phyloP scores from a whole-genome alignment of 2,888 invertebrate genomes.

The Pollenia griseotomentosa region DNA sequence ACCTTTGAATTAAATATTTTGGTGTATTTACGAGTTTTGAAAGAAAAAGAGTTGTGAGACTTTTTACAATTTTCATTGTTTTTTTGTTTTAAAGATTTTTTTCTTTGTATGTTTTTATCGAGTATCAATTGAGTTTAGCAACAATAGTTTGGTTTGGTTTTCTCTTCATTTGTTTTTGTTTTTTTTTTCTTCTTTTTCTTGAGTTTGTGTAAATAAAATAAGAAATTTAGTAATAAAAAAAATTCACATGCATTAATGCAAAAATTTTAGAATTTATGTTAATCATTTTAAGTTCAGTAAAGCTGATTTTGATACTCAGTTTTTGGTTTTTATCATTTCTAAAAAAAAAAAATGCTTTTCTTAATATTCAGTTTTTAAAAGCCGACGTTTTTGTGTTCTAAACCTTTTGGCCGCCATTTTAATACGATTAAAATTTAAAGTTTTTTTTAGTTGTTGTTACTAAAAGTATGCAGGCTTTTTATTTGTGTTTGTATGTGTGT shows the following conservation, averaged over 20 bases:
- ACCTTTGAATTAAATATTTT: constrained; percentile 36
- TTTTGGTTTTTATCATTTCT: constrained; percentile 16
- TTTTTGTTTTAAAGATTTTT: constrained; percentile 11
- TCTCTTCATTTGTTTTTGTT: not conserved
- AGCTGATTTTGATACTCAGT: constrained; percentile 70
- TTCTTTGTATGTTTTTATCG: constrained; percentile 7
- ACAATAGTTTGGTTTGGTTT: constrained; percentile 42
- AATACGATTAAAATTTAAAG: not conserved
- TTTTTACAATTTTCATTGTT: constrained; percentile 33
- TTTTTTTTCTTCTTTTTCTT: constrained; percentile 24
- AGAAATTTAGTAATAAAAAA: constrained; percentile 58
- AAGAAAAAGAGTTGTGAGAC: not conserved
- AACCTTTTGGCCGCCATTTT: not conserved
- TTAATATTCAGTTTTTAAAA: constrained; percentile 31
- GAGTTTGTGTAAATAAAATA: constrained; percentile 61
- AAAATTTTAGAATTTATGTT: constrained; percentile 73
- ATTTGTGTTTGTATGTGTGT: constrained; percentile 29
- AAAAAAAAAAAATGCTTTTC: not conserved
- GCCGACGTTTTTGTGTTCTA: constrained; percentile 8
- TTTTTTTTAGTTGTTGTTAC: not conserved
- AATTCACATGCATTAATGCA: constrained; percentile 70
- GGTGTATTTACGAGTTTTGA: not conserved
- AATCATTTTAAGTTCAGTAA: constrained; percentile 71
- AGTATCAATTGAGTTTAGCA: constrained; percentile 48
- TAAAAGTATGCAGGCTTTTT: constrained; percentile 44